Evolutionary conservation across 1,140 invertebrate genomes (phyloP), one percentile per base, ranked within the genome.

Genomic region (Trachymyrmex cornetzi): DNA sequence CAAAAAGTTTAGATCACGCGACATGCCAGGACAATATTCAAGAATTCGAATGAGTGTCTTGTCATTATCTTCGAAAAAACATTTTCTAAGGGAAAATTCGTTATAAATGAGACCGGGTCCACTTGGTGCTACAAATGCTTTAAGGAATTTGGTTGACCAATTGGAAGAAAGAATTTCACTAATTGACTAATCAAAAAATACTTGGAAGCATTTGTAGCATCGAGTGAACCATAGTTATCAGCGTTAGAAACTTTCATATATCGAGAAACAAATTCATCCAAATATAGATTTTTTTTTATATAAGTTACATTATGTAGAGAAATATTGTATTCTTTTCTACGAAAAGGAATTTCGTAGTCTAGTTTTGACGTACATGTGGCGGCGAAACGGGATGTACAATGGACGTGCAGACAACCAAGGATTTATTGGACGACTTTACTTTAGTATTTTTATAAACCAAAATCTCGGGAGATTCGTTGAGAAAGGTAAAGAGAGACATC

Each of bases 371-470:
- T 55, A 19, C 16, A n/a, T 3, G 4, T 71, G 22, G 30, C 24
- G n/a, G 44, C 12, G 64, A 53, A 59, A 38, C 16, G 44, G 2
- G 5, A 72, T 34, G 27, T 48, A 74, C 53, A 74, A 82, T 48
- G 67, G 14, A 55, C 53, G 34, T 67, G 72, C 55, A 30, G 80
- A 74, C 55, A 48, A 38, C 24, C 30, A 14, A 59, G 61, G 34
- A 82, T 82, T 82, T 82, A 74, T 59, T n/a, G 55, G 19, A 82
- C 34, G 53, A 59, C 67, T 71, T 82, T 59, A 59, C 55, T 38
- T 12, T 4, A 16, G 24, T 48, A 72, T 72, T 72, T 82, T 82
- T 48, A 82, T 74, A 82, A 82, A 82, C 79, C 72, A 72, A 82
- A 72, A 66, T 80, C 50, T 71, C 64, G 3, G 9, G 55, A 61